These are phyloP conservation scores for Hippocampus zosterae DNA, from an alignment of 2,113 vertebrate genomes.

Conservation along the genomic window DNA sequence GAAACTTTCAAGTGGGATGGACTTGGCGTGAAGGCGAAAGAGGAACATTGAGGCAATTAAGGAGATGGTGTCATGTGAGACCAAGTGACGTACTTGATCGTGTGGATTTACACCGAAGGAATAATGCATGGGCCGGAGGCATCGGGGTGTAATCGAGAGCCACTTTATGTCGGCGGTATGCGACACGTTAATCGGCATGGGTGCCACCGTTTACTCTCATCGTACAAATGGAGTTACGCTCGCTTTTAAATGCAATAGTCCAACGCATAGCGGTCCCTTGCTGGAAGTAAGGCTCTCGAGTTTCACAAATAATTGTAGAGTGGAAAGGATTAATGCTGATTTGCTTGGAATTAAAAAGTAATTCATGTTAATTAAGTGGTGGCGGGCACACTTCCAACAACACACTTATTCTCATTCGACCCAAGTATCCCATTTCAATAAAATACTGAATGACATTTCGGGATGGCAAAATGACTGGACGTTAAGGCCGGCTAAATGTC, in stretches of 20 bases:
- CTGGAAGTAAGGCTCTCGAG: background rate
- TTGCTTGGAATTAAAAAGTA: background rate
- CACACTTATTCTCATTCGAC: background rate
- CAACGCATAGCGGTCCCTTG: background rate
- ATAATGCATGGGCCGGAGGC: conserved; percentile 47
- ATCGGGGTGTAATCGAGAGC: conserved; percentile 26
- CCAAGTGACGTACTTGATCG: conserved; percentile 20
- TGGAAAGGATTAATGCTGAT: background rate
- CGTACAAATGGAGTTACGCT: background rate
- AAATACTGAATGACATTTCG: background rate
- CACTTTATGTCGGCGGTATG: background rate
- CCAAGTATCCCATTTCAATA: background rate
- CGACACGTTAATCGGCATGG: conserved; percentile 9
- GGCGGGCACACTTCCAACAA: background rate
- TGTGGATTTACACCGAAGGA: conserved; percentile 37
- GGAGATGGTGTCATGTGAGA: conserved; percentile 55
- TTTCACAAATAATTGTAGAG: background rate
- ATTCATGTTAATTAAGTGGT: background rate
- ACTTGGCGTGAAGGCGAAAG: background rate
- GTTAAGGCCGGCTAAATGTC: conserved; percentile 10
- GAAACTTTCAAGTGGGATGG: background rate
- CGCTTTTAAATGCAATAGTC: background rate
- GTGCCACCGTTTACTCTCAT: background rate
- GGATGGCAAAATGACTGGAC: background rate
- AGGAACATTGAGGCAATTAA: conserved; percentile 35